A percentile compares a stretch with the other conserved stretches of the same genome.
Conservation (phyloP, 2,888 invertebrate genomes). For the Himalopsyche japonica region DNA sequence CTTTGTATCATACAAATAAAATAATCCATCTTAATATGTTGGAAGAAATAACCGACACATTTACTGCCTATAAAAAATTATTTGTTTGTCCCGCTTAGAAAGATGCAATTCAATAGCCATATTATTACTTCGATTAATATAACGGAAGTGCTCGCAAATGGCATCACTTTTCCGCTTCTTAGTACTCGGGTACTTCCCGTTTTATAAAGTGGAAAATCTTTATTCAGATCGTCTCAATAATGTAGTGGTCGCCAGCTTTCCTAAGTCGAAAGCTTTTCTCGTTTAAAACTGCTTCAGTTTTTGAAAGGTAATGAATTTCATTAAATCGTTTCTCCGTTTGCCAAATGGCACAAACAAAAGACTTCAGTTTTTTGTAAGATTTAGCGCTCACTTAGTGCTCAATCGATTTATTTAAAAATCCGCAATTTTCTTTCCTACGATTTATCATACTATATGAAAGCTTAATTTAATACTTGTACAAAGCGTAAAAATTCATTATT, state of each 20-base stretch:
- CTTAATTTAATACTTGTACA: too few species aligned
- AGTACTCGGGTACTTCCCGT: background rate
- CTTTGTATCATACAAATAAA: too few species aligned
- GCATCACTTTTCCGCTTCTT: background rate
- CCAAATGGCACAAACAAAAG: background rate
- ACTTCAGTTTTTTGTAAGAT: too few species aligned
- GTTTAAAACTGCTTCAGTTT: constrained; percentile 6
- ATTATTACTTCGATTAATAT: background rate
- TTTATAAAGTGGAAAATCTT: background rate
- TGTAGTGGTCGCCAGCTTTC: background rate
- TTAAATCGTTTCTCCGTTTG: constrained; percentile 14
- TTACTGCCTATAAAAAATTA: too few species aligned
- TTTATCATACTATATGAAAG: too few species aligned
- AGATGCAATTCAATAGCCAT: background rate
- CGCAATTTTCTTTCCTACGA: too few species aligned
- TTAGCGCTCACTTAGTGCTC: too few species aligned
- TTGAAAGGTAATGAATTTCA: constrained; percentile 29
- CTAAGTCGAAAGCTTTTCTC: background rate
- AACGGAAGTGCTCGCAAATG: background rate
- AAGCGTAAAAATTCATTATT: too few species aligned
- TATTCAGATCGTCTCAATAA: background rate
- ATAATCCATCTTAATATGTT: too few species aligned
- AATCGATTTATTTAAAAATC: too few species aligned
- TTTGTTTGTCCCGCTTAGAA: background rate
- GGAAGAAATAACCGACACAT: too few species aligned